Evolutionary conservation across 1,140 invertebrate species (phyloP).

Genomic region (Nebria ingens): DNA sequence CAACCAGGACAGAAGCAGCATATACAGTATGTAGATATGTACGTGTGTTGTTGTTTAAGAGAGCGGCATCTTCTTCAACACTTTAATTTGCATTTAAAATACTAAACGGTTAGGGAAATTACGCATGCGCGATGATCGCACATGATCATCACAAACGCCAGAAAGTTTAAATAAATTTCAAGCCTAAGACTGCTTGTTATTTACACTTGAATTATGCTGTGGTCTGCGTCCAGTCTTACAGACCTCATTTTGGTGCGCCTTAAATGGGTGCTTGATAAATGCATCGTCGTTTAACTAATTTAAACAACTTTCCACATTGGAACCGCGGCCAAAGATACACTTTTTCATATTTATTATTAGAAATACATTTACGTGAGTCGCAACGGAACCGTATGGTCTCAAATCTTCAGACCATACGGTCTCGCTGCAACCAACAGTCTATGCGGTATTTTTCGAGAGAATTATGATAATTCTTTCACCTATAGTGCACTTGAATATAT

Average conservation of each 20-base stretch:
- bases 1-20: not conserved
- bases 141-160: not conserved
- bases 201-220: not conserved
- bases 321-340: not conserved
- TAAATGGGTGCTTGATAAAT: not conserved
- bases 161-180: not conserved
- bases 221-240: not conserved
- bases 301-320: not conserved
- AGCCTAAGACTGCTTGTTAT: not conserved
- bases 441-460: no score
- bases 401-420: no score
- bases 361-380: not conserved
- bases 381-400: no score
- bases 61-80: not conserved
- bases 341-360: slow-evolving; percentile 1
- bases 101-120: not conserved
- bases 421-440: no score
- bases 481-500: no score
- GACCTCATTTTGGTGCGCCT: not conserved
- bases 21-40: not conserved
- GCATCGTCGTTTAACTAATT: not conserved
- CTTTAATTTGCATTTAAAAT: not conserved
- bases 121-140: no score
- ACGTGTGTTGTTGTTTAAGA: no score
- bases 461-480: no score